Percentiles rank a stretch among this genome's conserved stretches.
These are phyloP conservation scores for Ichneumon xanthorius DNA, from an alignment of 2,888 invertebrate genomes.

Conservation along the genomic window DNA sequence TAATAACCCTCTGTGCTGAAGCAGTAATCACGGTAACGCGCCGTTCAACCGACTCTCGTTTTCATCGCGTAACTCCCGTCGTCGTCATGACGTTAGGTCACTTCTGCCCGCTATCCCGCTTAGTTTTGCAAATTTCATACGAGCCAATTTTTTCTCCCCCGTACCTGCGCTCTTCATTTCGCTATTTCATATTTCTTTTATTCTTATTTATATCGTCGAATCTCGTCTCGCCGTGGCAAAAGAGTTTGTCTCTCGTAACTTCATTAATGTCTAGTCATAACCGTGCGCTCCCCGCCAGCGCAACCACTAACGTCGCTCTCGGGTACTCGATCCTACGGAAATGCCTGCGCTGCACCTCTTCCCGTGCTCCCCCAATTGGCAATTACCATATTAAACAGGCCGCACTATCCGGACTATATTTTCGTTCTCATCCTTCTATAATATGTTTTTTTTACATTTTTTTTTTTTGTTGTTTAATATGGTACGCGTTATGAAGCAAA, in stretches of 20 bases:
- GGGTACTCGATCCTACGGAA: slow-evolving; percentile 40
- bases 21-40: slow-evolving; percentile 50
- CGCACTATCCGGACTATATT: slow-evolving; percentile 29
- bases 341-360: slow-evolving; percentile 34
- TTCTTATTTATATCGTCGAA: slow-evolving; percentile 31
- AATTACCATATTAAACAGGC: slow-evolving; percentile 63
- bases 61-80: slow-evolving; percentile 8
- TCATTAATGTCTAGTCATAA: slow-evolving; percentile 60
- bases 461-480: slow-evolving; percentile 15
- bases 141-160: slow-evolving; percentile 11
- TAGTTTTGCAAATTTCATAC: slow-evolving; percentile 26
- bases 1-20: slow-evolving; percentile 58
- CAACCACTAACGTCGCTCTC: slow-evolving; percentile 48
- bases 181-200: background rate
- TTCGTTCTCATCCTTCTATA: slow-evolving; percentile 15
- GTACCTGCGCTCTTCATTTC: background rate
- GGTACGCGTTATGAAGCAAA: slow-evolving; percentile 34
- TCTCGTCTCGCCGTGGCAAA: slow-evolving; percentile 21
- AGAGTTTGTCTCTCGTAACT: slow-evolving; percentile 56
- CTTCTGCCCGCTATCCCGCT: slow-evolving; percentile 6
- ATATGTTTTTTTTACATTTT: background rate
- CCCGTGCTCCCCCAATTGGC: slow-evolving; percentile 53
- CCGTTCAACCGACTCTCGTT: slow-evolving; percentile 31
- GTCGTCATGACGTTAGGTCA: slow-evolving; percentile 34
- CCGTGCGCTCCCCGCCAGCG: slow-evolving; percentile 6